These are phyloP conservation scores for Tholera decimalis DNA, from an alignment of 2,888 invertebrate genomes.

Conservation along the genomic window DNA sequence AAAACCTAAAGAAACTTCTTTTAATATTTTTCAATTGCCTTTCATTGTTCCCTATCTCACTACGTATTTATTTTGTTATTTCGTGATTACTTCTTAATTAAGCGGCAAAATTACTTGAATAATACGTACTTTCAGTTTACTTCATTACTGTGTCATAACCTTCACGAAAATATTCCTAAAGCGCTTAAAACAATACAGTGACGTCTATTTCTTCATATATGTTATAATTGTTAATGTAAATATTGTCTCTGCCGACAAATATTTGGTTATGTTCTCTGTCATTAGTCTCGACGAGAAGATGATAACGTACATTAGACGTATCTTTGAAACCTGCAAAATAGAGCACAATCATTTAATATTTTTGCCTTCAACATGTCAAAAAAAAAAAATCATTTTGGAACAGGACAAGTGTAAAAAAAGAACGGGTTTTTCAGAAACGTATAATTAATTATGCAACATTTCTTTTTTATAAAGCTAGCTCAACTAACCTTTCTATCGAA, in stretches of 20 bases:
- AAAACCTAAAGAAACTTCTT: neutral
- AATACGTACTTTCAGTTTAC: constrained; percentile 21
- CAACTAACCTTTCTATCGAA: constrained; percentile 29
- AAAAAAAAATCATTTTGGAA: neutral
- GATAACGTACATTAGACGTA: constrained; percentile 22
- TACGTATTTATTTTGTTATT: too few species aligned
- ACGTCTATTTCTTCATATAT: constrained; percentile 37
- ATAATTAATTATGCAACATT: constrained; percentile 1
- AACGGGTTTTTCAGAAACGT: neutral
- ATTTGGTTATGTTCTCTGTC: constrained; percentile 53
- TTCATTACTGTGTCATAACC: constrained; percentile 39
- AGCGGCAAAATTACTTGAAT: neutral
- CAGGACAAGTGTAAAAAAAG: neutral
- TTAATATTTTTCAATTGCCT: constrained; percentile 3
- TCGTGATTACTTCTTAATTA: constrained; percentile 1
- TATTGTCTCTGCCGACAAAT: constrained; percentile 54
- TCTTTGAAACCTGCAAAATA: constrained; percentile 5
- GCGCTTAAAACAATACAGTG: constrained; percentile 32
- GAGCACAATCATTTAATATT: neutral
- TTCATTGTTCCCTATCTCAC: neutral
- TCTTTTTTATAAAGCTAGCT: constrained; percentile 7
- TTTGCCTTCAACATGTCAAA: too few species aligned
- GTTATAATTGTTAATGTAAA: constrained; percentile 53
- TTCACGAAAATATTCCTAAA: constrained; percentile 54
- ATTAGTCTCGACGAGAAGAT: constrained; percentile 46